phyloP scores from a whole-genome alignment of 2,113 vertebrate genomes.

The Elaphurus davidianus region DNA sequence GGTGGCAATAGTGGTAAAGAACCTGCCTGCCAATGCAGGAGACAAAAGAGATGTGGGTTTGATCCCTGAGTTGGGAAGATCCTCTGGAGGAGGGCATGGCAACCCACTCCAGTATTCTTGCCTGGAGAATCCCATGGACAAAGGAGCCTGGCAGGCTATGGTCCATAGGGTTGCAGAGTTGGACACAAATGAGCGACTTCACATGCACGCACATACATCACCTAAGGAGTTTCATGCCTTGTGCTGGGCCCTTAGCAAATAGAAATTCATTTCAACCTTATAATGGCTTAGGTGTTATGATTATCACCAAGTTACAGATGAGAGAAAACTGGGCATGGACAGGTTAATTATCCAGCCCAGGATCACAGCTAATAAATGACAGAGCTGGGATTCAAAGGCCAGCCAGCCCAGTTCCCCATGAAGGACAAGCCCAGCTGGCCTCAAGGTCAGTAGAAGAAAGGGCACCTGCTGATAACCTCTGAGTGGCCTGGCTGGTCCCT shows the following conservation, averaged over 20 bases:
- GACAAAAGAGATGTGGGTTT: not conserved
- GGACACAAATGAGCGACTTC: not conserved
- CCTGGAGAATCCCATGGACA: not conserved
- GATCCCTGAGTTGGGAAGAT: not conserved
- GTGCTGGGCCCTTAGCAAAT: rapidly evolving
- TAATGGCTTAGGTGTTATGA: not conserved
- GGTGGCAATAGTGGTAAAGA: not conserved
- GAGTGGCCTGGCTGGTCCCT: not conserved
- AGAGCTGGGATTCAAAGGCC: not conserved
- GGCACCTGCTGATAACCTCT: not conserved
- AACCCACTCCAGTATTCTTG: not conserved
- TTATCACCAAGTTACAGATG: no score
- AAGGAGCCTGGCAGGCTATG: not conserved
- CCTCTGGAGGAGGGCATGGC: not conserved
- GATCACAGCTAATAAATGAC: not conserved
- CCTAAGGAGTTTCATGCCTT: not conserved
- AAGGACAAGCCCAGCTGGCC: not conserved
- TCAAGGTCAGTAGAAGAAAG: not conserved
- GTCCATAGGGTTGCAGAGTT: not conserved
- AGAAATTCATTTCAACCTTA: not conserved
- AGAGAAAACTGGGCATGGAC: not conserved
- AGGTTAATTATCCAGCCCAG: not conserved
- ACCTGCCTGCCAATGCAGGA: not conserved
- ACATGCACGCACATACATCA: rapidly evolving
- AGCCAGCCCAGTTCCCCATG: not conserved